A percentile compares a stretch with the other conserved stretches of the same genome.
Evolutionary conservation across 2,113 vertebrate genomes (phyloP).

Genomic region (Otocyon megalotis): DNA sequence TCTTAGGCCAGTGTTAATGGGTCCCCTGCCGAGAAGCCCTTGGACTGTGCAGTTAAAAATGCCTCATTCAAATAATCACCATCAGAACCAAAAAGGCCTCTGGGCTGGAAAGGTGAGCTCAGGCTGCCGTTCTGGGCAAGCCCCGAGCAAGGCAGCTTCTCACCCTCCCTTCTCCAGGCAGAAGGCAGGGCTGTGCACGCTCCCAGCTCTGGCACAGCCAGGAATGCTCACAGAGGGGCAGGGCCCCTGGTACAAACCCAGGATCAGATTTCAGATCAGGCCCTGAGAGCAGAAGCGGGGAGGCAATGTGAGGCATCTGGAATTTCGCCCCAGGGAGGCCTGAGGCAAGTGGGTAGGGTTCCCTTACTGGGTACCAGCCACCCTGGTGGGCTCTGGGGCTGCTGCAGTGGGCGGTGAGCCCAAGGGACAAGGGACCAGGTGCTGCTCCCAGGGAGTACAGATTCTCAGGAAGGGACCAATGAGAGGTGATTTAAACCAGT

Average conservation of each 20-base stretch:
- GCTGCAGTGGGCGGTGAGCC: neutral
- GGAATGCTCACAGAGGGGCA: neutral
- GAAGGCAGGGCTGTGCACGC: neutral
- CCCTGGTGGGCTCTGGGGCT: neutral
- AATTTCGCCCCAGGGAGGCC: neutral
- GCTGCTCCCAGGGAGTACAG: neutral
- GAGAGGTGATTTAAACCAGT: neutral
- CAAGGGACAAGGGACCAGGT: neutral
- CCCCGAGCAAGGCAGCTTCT: neutral
- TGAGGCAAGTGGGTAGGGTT: neutral
- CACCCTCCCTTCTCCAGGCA: neutral
- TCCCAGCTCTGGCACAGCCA: neutral
- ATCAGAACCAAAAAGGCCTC: conserved; percentile 15
- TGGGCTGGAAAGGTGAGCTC: neutral
- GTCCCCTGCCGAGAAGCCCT: conserved; percentile 54
- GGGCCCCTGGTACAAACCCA: neutral
- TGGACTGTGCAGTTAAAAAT: conserved; percentile 34
- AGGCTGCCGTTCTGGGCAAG: neutral
- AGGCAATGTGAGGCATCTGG: neutral
- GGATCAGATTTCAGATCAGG: neutral
- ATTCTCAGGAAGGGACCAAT: neutral
- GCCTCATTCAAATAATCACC: conserved; percentile 63
- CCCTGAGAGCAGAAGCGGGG: neutral
- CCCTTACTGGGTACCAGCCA: rapidly evolving
- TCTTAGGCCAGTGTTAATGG: conserved; percentile 72